These are phyloP conservation scores for Drosophila erecta DNA, from an alignment of 1,140 invertebrate genomes.

Conservation along the genomic window DNA sequence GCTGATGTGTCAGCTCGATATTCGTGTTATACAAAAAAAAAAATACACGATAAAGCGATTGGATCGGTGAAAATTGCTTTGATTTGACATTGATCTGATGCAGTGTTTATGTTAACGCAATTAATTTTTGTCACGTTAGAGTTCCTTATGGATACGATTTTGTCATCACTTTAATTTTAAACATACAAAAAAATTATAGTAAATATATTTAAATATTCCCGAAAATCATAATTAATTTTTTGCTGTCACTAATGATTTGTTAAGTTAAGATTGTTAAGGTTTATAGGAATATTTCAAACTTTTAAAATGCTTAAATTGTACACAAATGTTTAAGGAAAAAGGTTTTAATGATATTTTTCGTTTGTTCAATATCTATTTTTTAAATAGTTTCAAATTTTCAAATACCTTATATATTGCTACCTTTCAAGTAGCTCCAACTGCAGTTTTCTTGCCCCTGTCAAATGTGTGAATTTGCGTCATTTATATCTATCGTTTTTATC, in stretches of 20 bases:
- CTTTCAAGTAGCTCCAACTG: background rate
- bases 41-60: conserved; percentile 35
- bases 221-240: no score
- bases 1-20: conserved; percentile 29
- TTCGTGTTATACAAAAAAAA: conserved; percentile 15
- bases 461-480: conserved; percentile 38
- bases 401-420: background rate
- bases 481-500: conserved; percentile 52
- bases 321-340: no score
- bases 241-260: no score
- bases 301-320: no score
- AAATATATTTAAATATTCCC: no score
- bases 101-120: conserved; percentile 34
- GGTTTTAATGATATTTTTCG: no score
- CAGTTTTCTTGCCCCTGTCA: conserved; percentile 9
- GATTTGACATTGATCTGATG: conserved; percentile 71
- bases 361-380: background rate
- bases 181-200: background rate
- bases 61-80: conserved; percentile 51
- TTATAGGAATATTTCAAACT: no score
- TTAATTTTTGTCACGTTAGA: conserved; percentile 7
- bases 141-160: no score
- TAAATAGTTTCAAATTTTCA: background rate
- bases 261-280: no score
- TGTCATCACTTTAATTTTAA: background rate